Evolutionary conservation across 2,113 vertebrate genomes (phyloP), one percentile per base, ranked within the genome.

Genomic region (Coryphaenoides rupestris): DNA sequence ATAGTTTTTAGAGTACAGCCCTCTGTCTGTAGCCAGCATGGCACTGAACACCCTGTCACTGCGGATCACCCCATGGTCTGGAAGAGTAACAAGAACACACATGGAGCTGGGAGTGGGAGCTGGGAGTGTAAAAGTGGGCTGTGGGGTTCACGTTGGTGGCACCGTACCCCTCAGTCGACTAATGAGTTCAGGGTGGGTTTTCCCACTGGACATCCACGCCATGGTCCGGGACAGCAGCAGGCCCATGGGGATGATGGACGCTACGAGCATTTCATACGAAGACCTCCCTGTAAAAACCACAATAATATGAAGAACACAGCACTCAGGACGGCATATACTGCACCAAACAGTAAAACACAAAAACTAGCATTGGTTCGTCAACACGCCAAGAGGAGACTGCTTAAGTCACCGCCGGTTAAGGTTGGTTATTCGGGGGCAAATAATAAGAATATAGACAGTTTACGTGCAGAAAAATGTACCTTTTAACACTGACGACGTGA

Each of bases 131-230:
- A 9, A 7, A 16, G 2, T 50, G 47, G 15, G 47, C 17, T 16
- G 47, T 13, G 15, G 3, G 4, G 15, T 50, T n/a, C 14, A 50
- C 13, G 5, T 17, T 50, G 4, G 47, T 50, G 47, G 2, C 15
- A n/a, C 15, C 13, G 16, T 50, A 95, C 95, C 94, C 63, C 85
- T 90, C 3, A 96, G 92, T 52, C 94, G 92, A 79, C 85, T 91
- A 77, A 96, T 69, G 19, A 96, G 92, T 72, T 96, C 93, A 9
- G 85, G 47, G 53, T 96, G 88, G 0, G 93, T 94, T 75, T 89
- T 94, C 2, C 93, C 94, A 49, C 90, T 94, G 26, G 94, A 95
- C 3, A 93, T 93, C 93, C 93, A 95, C 60, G 93, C 93, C 94
- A 96, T 93, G 17, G 91, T 93, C 70, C 93, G 90, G 70, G 92